Conservation (phyloP, 2,797 vertebrate genomes). For the Gephyroberyx darwinii region DNA sequence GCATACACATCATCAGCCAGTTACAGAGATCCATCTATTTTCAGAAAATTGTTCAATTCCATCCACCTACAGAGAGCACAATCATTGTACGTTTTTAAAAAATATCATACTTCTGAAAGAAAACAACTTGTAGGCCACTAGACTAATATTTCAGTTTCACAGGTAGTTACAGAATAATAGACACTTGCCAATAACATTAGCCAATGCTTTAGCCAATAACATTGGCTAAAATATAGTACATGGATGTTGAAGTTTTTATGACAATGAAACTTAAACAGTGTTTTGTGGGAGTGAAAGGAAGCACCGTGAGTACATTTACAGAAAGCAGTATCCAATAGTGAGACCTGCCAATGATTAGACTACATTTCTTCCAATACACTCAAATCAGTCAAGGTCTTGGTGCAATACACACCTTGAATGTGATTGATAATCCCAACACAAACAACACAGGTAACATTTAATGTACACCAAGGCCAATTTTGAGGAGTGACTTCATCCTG, state of each 20-base stretch:
- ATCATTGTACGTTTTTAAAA: neutral
- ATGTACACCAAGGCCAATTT: conserved; percentile 20
- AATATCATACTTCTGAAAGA: neutral
- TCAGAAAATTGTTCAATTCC: neutral
- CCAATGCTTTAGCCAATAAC: conserved; percentile 6
- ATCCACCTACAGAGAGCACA: conserved; percentile 16
- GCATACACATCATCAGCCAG: conserved; percentile 15
- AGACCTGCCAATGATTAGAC: neutral
- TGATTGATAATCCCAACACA: conserved; percentile 1
- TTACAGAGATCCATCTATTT: conserved; percentile 29
- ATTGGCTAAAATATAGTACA: conserved; percentile 13
- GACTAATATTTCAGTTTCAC: conserved; percentile 24
- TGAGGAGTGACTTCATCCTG: conserved; percentile 22
- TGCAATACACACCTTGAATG: conserved; percentile 8
- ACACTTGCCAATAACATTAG: conserved; percentile 15
- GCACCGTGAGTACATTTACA: conserved; percentile 3
- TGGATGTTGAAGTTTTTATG: conserved; percentile 19
- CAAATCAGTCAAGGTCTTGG: neutral
- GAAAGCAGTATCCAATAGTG: conserved; percentile 3
- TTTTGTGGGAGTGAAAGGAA: conserved; percentile 6
- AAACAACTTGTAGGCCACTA: conserved; percentile 15
- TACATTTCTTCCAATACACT: conserved; percentile 3
- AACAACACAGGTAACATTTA: conserved; percentile 13
- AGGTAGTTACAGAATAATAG: neutral
- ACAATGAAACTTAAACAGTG: conserved; percentile 2